Conservation (phyloP, 2,113 vertebrate species). For the Daphoenositta chrysoptera region DNA sequence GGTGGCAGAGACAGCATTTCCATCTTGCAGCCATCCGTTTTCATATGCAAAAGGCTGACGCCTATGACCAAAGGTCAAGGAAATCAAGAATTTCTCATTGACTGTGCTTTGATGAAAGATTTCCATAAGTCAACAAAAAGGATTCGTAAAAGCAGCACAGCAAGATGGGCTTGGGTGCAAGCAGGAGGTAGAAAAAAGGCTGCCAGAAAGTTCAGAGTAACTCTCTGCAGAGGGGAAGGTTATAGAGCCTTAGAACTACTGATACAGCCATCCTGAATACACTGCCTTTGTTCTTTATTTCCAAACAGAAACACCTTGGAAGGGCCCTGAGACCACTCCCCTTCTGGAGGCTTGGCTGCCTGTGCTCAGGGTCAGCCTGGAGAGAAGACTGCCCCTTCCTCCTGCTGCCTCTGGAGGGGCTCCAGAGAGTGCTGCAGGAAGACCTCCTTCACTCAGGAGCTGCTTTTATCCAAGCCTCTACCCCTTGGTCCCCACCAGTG, state of each 20-base stretch:
- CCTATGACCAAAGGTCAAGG: not conserved
- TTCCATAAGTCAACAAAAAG: not conserved
- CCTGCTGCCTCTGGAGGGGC: not conserved
- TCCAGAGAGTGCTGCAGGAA: not conserved
- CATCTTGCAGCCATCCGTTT: not conserved
- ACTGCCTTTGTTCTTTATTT: not conserved
- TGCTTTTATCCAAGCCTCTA: not conserved
- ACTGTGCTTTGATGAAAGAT: not conserved
- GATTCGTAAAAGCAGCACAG: not conserved
- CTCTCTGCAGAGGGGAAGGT: not conserved
- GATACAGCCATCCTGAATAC: not conserved
- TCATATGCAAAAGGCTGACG: not conserved
- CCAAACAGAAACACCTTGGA: not conserved
- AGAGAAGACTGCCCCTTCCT: not conserved
- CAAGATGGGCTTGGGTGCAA: not conserved
- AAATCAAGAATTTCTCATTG: not conserved
- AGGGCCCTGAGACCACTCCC: not conserved
- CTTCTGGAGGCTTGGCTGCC: not conserved
- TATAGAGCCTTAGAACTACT: not conserved
- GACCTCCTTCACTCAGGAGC: fast-evolving
- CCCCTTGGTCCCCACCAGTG: fast-evolving
- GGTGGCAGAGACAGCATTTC: not conserved
- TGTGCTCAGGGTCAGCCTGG: not conserved
- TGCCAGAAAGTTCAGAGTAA: not conserved
- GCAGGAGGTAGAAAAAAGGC: not conserved